Evolutionary conservation across 2,888 invertebrate species (phyloP), one percentile per base, ranked within the genome.

Genomic region (Silvanus unidentatus): DNA sequence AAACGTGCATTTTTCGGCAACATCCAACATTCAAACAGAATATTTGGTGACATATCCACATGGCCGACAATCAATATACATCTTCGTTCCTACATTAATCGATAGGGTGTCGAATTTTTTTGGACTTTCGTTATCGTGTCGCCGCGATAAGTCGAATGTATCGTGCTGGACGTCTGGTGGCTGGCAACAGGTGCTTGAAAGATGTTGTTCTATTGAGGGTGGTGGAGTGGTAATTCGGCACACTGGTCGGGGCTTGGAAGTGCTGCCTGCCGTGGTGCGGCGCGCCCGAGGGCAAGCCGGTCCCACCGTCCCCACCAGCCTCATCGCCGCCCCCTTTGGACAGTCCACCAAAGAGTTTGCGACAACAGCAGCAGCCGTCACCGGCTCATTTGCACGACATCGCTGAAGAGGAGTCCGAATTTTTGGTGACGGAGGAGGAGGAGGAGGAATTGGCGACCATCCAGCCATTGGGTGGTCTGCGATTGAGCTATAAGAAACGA

Each of bases 261-360:
- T 85, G 85, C 78, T 84, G 84, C 79, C 79, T 84, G 81, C 85
- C 84, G 80, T 85, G 83, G 82, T 84, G 84, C 79, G 83, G 84
- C 81, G 78, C 81, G 79, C 81, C 84, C 61, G 70, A 69, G 60
- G 68, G 67, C 66, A 69, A 70, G 66, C 65, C 66, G 57, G 64
- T 61, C 45, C 58, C 65, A 49, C 64, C 66, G 44, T 62, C 66
- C 49, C 59, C 62, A 45, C 72, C 39, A 27, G 30, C 28, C 22
- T 13, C 34, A 27, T 35, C 78, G 81, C 80, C 12, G 6, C 35
- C 35, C 75, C 77, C 78, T 65, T 41, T 53, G 37, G 54, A 51
- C 27, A 57, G 52, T 34, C 74, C 77, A 69, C 74, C 51, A 10
- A 45, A 12, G 30, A 29, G 42, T 49, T n/a, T n/a, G 15, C 40